Evolutionary conservation across 2,888 invertebrate genomes (phyloP), one percentile per base, ranked within the genome.

Genomic region (Ellobium chinense): DNA sequence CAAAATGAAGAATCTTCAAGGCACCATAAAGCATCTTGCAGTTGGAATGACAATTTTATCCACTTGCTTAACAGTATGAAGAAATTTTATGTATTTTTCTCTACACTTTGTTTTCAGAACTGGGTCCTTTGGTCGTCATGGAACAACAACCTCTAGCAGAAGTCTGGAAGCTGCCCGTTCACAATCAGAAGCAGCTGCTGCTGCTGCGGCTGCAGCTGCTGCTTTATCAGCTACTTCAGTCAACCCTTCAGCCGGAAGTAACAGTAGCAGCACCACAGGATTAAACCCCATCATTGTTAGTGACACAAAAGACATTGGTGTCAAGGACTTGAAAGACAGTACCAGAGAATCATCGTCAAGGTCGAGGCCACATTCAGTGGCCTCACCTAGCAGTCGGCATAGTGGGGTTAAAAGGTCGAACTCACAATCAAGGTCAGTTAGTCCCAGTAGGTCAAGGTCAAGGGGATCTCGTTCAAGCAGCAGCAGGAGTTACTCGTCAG

Each of bases 401-500:
- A 84, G 85, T 54, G 74, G 81, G n/a, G 27, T 56, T 0, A 85
- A 84, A 76, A 79, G 78, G 46, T 86, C 85, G 29, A 76, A 82
- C n/a, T 89, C 91, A 5, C 82, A 88, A 65, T 87, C 90, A 9
- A 85, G 89, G 56, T 89, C 91, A 21, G 82, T 66, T n/a, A 88
- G 88, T 76, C 84, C 82, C 31, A 85, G 85, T 77, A 80, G 87
- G 54, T 88, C 87, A 9, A 82, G 88, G 77, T 91, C 91, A 37
- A 85, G 86, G 21, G 85, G 89, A 79, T 91, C 92, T 34, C 85
- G 89, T 63, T 92, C 92, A 2, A 88, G 90, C 78, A 89, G 89
- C 76, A 91, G 92, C 82, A 87, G 90, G 65, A 92, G 92, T 85
- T 89, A 92, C 29, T 89, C 90, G 24, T 88, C 89, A 60, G 91